A percentile compares a stretch with the other conserved stretches of the same genome.
Evolutionary conservation across 2,888 invertebrate species (phyloP).

Genomic region (Mamestra brassicae): DNA sequence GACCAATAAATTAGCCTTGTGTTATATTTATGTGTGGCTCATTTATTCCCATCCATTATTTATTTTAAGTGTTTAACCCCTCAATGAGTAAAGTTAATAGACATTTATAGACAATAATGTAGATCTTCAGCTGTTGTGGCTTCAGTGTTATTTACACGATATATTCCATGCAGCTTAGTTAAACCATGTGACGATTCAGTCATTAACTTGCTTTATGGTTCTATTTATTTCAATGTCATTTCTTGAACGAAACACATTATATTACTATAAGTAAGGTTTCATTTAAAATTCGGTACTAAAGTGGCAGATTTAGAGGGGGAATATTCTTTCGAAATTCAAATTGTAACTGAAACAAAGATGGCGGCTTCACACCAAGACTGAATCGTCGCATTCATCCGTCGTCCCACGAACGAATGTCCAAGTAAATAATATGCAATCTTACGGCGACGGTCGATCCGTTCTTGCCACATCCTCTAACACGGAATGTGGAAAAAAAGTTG

Average conservation of each 20-base stretch:
- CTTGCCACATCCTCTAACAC: constrained; percentile 97
- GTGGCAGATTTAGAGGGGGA: background rate
- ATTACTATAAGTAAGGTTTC: background rate
- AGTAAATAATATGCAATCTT: constrained; percentile 85
- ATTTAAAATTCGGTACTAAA: background rate
- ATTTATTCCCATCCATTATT: background rate
- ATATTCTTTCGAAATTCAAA: constrained; percentile 1
- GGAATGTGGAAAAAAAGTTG: constrained; percentile 93
- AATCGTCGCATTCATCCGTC: constrained; percentile 63
- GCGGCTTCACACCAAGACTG: constrained; percentile 37
- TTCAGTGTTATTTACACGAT: constrained; percentile 61
- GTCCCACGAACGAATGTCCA: constrained; percentile 53
- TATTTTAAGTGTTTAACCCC: constrained; percentile 4
- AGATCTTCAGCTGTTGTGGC: constrained; percentile 39
- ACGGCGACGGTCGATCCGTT: constrained; percentile 99
- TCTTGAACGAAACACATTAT: background rate
- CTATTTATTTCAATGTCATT: background rate
- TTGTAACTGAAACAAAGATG: constrained; percentile 7
- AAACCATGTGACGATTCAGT: constrained; percentile 66
- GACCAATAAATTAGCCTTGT: background rate
- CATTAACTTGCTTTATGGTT: constrained; percentile 25
- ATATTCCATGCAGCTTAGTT: constrained; percentile 57
- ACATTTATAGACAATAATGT: constrained; percentile 32
- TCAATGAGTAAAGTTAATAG: constrained; percentile 23
- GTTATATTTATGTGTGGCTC: background rate